Evolutionary conservation across 2,113 vertebrate genomes (phyloP).

Genomic region (Cheirogaleus medius): DNA sequence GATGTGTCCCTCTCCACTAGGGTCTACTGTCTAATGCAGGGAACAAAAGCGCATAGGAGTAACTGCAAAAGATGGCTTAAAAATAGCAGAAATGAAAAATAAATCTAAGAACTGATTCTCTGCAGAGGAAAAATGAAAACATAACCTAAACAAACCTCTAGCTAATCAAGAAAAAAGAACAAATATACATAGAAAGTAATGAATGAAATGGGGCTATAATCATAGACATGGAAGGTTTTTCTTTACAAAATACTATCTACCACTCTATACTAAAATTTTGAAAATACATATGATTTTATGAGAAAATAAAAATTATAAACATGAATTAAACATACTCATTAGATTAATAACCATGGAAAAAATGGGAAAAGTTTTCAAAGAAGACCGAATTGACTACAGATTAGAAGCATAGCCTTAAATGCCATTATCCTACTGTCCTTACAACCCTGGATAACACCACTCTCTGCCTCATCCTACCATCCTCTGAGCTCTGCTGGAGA

Average conservation of each 20-base stretch:
- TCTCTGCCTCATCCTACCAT: background rate
- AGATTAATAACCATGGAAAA: background rate
- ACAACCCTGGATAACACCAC: background rate
- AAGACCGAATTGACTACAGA: background rate
- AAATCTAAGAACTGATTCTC: background rate
- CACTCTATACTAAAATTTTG: background rate
- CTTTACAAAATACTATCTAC: background rate
- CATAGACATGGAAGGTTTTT: background rate
- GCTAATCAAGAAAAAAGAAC: background rate
- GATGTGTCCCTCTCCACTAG: background rate
- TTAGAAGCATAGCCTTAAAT: background rate
- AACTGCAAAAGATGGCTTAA: background rate
- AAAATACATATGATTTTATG: background rate
- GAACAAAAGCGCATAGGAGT: background rate
- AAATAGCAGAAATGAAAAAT: background rate
- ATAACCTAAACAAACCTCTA: background rate
- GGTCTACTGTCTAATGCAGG: background rate
- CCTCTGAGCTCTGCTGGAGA: background rate
- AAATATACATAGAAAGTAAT: background rate
- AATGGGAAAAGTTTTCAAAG: background rate
- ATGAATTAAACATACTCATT: background rate
- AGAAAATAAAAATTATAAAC: background rate
- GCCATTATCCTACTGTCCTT: background rate
- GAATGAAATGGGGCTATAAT: background rate
- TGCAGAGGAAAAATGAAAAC: background rate